Conservation (phyloP, 1,140 invertebrate species). For the Pygmarrhopalites habei region DNA sequence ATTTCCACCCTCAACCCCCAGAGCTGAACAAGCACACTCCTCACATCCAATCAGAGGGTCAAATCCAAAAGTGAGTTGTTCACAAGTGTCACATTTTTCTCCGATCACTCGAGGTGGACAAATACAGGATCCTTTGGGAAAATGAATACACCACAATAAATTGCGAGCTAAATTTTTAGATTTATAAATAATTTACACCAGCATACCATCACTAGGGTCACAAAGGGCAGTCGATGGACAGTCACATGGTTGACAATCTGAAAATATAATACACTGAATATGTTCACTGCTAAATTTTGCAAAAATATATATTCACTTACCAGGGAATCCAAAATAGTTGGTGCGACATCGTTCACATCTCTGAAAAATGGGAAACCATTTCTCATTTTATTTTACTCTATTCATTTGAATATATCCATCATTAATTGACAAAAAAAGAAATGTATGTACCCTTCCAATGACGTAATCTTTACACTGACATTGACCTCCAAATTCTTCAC, state of each 20-base stretch:
- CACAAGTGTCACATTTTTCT: slow-evolving; percentile 78
- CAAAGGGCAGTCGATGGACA: slow-evolving; percentile 77
- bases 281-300: no score
- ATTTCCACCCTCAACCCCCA: slow-evolving; percentile 68
- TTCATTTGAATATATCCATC: no score
- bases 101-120: slow-evolving; percentile 55
- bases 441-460: no score
- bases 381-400: no score
- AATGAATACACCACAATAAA: no score
- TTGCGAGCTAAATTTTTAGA: background rate
- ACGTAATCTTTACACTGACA: slow-evolving; percentile 89
- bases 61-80: slow-evolving; percentile 83
- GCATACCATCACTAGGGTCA: slow-evolving; percentile 60
- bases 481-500: slow-evolving; percentile 88
- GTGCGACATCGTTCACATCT: slow-evolving; percentile 82
- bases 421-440: no score
- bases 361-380: no score
- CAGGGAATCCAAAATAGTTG: slow-evolving; percentile 93
- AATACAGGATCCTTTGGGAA: slow-evolving; percentile 55
- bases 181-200: background rate
- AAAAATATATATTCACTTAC: no score
- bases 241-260: slow-evolving; percentile 76
- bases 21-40: slow-evolving; percentile 78
- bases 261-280: no score
- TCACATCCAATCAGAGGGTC: slow-evolving; percentile 92